These are phyloP conservation scores for Germaria angustata DNA, from an alignment of 2,888 invertebrate genomes.

Conservation along the genomic window DNA sequence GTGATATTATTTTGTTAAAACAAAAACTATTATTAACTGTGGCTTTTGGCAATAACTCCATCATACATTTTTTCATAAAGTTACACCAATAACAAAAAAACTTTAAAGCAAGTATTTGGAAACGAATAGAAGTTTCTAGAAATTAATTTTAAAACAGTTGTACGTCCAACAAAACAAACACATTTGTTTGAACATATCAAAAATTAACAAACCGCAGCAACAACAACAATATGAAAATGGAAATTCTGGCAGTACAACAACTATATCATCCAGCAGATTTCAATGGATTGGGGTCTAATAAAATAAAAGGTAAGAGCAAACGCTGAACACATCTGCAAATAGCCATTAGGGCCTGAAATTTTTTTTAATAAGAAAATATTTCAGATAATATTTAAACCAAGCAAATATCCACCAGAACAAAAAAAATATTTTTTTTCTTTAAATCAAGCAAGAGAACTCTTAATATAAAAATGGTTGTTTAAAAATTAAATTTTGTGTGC, in stretches of 20 bases:
- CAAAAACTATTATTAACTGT: constrained; percentile 9
- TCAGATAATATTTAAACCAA: no score
- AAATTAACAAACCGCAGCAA: background rate
- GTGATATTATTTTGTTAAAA: constrained; percentile 54
- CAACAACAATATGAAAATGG: constrained; percentile 60
- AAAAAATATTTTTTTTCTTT: no score
- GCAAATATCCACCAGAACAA: no score
- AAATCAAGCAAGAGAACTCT: no score
- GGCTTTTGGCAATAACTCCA: constrained; percentile 44
- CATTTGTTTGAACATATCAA: constrained; percentile 21
- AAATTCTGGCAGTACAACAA: constrained; percentile 66
- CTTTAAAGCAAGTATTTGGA: constrained; percentile 50
- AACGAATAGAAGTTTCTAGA: constrained; percentile 7
- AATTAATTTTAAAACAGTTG: constrained; percentile 44
- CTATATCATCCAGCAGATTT: constrained; percentile 67
- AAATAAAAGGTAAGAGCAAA: constrained; percentile 66
- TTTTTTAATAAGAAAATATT: no score
- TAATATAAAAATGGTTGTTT: no score
- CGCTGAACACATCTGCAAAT: no score
- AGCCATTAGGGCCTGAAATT: no score
- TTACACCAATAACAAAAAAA: constrained; percentile 11
- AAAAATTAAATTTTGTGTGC: background rate
- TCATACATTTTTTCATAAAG: background rate
- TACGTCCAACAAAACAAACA: constrained; percentile 2
- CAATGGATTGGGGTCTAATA: constrained; percentile 59